Base-by-base conservation (phyloP, 2,797 vertebrate species). In the Macrochelys suwanniensis region DNA sequence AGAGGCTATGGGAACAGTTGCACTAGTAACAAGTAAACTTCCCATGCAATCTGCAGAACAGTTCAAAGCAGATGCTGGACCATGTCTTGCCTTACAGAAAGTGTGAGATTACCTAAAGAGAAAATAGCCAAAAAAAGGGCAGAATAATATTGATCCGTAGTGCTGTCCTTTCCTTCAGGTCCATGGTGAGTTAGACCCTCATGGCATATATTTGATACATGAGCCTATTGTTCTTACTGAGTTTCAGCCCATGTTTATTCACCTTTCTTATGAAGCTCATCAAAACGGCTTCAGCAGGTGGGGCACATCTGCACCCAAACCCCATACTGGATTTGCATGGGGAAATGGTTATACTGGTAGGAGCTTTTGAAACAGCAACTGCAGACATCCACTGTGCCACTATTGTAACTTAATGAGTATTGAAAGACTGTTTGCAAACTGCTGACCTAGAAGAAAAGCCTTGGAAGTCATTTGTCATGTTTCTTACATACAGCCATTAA, bases 261-360 rank as follows among this genome's bases (percentile, higher is more conserved):
- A 57, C 68, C 28, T 87, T 85, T 37, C 49, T 94, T 84, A 65
- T 65, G 81, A 96, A 94, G 88, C 42, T 68, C 2, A 0, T 61
- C 47, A 95, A 95, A 95, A 91, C 33, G 50, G 95, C 26, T 94
- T 50, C 37, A 12, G 45, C 85, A 85, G 74, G 82, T 96, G 74
- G 25, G 25, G 13, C 7, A 31, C 6, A 77, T 37, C 21, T 28
- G 28, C 78, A 42, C 47, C 49, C 49, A 21, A 51, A 81, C n/a
- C 26, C 17, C 42, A 13, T 10, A 12, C 28, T 80, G 45, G 17
- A 21, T 76, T 91, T 85, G 49, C 49, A 2, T 1, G n/a, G 31
- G 92, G 17, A 92, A 97, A 93, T 0, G 1, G 17, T 78, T 84
- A 61, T 78, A 56, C 47, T 77, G 89, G 90, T 80, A 93, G 76